These are phyloP conservation scores for Trematomus bernacchii DNA, from an alignment of 2,797 vertebrate genomes.

Conservation along the genomic window DNA sequence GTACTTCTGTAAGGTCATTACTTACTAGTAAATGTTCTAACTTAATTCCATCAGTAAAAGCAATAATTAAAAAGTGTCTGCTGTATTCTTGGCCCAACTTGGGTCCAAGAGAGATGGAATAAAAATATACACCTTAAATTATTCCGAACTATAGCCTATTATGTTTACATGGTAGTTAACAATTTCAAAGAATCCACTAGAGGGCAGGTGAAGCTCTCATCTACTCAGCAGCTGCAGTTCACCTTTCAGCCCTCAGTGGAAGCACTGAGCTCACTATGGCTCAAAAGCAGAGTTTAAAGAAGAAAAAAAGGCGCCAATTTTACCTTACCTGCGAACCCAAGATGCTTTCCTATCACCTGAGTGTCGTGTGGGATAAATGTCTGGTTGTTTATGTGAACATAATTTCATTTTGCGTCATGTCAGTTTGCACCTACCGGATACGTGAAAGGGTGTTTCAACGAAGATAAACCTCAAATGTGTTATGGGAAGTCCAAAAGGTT, in stretches of 20 bases:
- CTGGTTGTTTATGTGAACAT: neutral
- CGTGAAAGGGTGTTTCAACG: neutral
- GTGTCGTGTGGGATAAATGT: neutral
- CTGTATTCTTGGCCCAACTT: neutral
- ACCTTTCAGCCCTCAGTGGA: neutral
- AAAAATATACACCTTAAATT: neutral
- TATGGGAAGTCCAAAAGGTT: neutral
- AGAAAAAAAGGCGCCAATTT: neutral
- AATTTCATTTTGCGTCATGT: too few relatives aligned
- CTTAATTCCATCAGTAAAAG: too few relatives aligned
- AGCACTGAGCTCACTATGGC: neutral
- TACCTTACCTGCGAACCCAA: too few relatives aligned
- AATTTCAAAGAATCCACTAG: neutral
- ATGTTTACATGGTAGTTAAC: neutral
- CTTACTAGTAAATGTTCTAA: too few relatives aligned
- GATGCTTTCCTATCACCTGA: too few relatives aligned
- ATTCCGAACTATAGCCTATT: neutral
- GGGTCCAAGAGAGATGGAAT: neutral
- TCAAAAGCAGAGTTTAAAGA: neutral
- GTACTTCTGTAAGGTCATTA: too few relatives aligned
- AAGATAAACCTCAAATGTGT: neutral
- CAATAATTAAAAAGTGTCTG: neutral
- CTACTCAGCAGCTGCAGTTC: neutral
- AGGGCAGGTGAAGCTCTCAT: neutral
- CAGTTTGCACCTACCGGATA: too few relatives aligned